Base-by-base conservation (phyloP, 1,140 invertebrate species). In the Dendrolimus kikuchii region DNA sequence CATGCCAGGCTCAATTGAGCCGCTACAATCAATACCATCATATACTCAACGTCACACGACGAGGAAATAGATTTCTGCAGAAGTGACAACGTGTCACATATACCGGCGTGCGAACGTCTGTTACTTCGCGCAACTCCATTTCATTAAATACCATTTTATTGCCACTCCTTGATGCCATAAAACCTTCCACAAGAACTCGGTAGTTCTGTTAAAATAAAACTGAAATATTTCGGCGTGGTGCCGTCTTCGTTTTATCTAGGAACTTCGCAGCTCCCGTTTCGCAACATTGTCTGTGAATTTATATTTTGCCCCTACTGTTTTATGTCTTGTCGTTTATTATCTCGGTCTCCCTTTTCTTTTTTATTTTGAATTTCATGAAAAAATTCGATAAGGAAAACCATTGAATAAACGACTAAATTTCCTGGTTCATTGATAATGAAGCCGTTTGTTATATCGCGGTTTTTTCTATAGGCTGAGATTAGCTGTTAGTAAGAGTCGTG, bases 171-270 rank as follows among this genome's bases (percentile, higher is more conserved):
- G 57, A 51, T 51, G 58, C 60, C 59, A 68, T 72, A 71, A 77
- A 62, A 71, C 63, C 60, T 53, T 64, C 52, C 49, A 46, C 57
- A 58, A 62, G 59, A 66, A 65, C 71, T 65, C 55, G 23, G 59
- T 59, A 69, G 57, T 74, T 77, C 70, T 68, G 71, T 76, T 23
- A 63, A 73, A 76, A 71, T 72, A 81, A 73, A 74, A 70, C 52
- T 64, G 58, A 62, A 70, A 71, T 66, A 66, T 72, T 74, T 68
- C 52, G 64, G 55, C 51, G 57, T 52, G 45, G 57, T 52, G 45
- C 44, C 55, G 55, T 53, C 68, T 66, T 66, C 56, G 56, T 62
- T 74, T 71, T 76, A 72, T 77, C 67, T 68, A 62, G 57, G 51
- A 78, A 72, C 70, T 68, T 57, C 68, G 53, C 62, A 68, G 68